Conservation (phyloP, 1,140 invertebrate genomes). For the Bombus waltoni region DNA sequence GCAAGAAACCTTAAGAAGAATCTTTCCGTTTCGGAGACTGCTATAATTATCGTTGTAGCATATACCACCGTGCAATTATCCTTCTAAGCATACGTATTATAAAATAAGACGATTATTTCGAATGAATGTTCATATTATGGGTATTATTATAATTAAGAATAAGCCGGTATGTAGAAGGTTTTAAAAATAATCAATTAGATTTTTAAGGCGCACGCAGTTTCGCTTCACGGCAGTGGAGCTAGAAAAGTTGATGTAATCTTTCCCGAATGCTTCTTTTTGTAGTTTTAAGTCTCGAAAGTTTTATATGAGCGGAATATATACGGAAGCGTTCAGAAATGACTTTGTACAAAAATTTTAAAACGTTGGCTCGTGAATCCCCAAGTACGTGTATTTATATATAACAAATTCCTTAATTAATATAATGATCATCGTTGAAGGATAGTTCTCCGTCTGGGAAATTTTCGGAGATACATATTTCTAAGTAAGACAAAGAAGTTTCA, state of each 20-base stretch:
- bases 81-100: background rate
- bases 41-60: background rate
- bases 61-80: conserved; percentile 10
- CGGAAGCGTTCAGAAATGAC: background rate
- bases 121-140: background rate
- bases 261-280: conserved; percentile 1
- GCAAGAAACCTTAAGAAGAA: background rate
- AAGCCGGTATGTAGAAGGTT: background rate
- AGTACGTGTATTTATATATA: background rate
- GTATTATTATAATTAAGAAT: background rate
- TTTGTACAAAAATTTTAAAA: background rate
- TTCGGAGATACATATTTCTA: background rate
- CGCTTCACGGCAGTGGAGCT: background rate
- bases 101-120: background rate
- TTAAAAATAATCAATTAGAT: background rate
- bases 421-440: background rate
- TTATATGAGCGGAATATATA: background rate
- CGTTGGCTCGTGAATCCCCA: background rate
- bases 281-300: background rate
- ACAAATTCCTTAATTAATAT: background rate
- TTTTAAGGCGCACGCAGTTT: background rate
- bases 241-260: conserved; percentile 1
- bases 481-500: background rate
- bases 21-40: background rate
- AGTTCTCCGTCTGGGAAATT: background rate